Evolutionary conservation across 1,140 invertebrate species (phyloP), one percentile per base, ranked within the genome.

Genomic region (Mercenaria mercenaria): DNA sequence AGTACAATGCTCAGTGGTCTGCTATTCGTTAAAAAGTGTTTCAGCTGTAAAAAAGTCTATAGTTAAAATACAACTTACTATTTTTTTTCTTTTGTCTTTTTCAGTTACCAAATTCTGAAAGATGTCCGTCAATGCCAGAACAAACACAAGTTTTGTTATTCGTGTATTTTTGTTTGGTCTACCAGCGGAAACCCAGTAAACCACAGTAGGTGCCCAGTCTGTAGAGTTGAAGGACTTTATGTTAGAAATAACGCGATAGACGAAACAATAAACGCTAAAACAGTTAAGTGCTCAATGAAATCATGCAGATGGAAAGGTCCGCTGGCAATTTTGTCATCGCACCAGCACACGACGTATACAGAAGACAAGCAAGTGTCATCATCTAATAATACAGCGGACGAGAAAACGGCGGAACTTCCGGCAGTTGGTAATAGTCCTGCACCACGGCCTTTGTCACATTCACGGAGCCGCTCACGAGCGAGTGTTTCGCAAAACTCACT

Each of bases 91-190:
- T n/a, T n/a, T n/a, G n/a, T n/a, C n/a, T 69, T 29, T 89, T 88
- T 34, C 91, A 95, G 95, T 84, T 95, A 94, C 87, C 93, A 93
- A 76, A 91, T 95, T 37, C 84, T 94, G 29, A 94, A 94, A 72
- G 94, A 95, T 56, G 90, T 92, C 2, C 92, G 93, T 61, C 89
- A 92, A 87, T 95, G 95, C 81, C 56, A 69, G n/a, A 95, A 95
- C 83, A 92, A 93, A 34, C 95, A 95, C 86, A 92, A 93, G 56
- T 95, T 93, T 89, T 95, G 95, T 76, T 92, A 93, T 79, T 92
- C 93, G 0, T 95, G 95, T 88, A 94, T 95, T 43, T 93, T 92
- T 59, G 93, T 93, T 3, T 95, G 95, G 95, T 94, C 93, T 13
- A 94, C 92, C 0, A 94, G 92, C 56, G 93, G 93, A n/a, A 87